These are phyloP conservation scores for Eulemur coronatus DNA, from an alignment of 2,797 vertebrate genomes.

Conservation along the genomic window DNA sequence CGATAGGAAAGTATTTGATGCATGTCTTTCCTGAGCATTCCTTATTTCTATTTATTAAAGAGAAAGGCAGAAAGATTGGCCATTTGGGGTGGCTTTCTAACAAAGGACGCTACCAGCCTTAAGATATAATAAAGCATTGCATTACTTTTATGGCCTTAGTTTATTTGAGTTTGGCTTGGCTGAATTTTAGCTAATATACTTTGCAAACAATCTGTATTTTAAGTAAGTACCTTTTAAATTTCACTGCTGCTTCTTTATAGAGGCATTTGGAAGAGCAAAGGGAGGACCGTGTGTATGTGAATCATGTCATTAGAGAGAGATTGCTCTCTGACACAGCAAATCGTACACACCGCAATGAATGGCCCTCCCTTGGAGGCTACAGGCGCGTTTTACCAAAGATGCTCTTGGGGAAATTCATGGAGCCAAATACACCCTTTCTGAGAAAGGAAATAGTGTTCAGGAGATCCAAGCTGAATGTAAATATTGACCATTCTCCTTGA, in stretches of 20 bases:
- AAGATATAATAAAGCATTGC: conserved; percentile 52
- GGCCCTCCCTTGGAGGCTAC: conserved; percentile 38
- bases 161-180: conserved; percentile 50
- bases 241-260: conserved; percentile 43
- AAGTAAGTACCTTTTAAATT: conserved; percentile 70
- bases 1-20: not conserved
- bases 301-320: conserved; percentile 70
- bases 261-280: conserved; percentile 49
- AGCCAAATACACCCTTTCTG: not conserved
- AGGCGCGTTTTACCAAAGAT: conserved; percentile 53
- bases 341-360: conserved; percentile 1
- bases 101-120: not conserved
- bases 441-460: conserved; percentile 40
- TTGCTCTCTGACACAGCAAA: conserved; percentile 62
- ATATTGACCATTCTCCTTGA: conserved; percentile 57
- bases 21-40: not conserved
- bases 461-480: conserved; percentile 67
- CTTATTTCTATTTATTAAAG: conserved; percentile 51
- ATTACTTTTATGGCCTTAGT: conserved; percentile 46
- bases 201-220: conserved; percentile 58
- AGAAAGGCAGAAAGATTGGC: conserved; percentile 14
- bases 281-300: conserved; percentile 30
- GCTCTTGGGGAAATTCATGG: conserved; percentile 48
- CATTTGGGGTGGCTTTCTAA: conserved; percentile 41
- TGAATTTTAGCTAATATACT: conserved; percentile 66